Evolutionary conservation across 2,888 invertebrate genomes (phyloP), one percentile per base, ranked within the genome.

Genomic region (Cerceris ruficornis): DNA sequence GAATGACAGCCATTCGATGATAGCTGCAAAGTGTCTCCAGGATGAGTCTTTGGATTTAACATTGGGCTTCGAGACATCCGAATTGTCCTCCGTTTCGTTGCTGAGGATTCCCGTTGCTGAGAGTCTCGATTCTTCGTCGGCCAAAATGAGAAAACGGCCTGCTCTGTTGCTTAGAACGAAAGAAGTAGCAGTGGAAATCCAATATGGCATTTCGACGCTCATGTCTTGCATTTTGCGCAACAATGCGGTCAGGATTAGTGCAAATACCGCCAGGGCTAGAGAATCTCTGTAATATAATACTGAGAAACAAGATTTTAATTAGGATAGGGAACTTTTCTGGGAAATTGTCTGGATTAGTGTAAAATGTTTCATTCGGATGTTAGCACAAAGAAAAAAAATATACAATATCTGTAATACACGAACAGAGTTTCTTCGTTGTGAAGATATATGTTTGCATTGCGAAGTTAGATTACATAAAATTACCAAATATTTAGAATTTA

Each of bases 281-380:
- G 92, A 92, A 66, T 88, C 86, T 9, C 88, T 83, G 65, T 92
- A 92, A 62, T 90, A 92, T 7, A 90, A 66, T 15, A 92, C 92
- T 92, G 78, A 8, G 84, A 87, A 4, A 41, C 57, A n/a, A 73
- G 69, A 15, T 17, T 17, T 65, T 57, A 41, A 65, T 60, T 41
- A 41, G 13, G 14, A 42, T 39, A 58, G 17, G 17, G 17, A 15
- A 43, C 17, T 60, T 6, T 2, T 15, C 59, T 59, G n/a, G 15
- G 13, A 14, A 14, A 14, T 15, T 8, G 28, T 28, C 4, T 28
- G 28, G 28, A 28, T 28, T 28, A 28, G 28, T 28, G 28, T 28
- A 28, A 4, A 28, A 28, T 28, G 28, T 28, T 28, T 28, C 28
- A 28, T 28, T 28, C 2, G 4, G 4, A 28, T 28, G 1, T 28